Percentiles rank a stretch among this genome's conserved stretches.
These are phyloP conservation scores for Chaetodon trifascialis DNA, from an alignment of 2,113 vertebrate genomes.

Conservation along the genomic window DNA sequence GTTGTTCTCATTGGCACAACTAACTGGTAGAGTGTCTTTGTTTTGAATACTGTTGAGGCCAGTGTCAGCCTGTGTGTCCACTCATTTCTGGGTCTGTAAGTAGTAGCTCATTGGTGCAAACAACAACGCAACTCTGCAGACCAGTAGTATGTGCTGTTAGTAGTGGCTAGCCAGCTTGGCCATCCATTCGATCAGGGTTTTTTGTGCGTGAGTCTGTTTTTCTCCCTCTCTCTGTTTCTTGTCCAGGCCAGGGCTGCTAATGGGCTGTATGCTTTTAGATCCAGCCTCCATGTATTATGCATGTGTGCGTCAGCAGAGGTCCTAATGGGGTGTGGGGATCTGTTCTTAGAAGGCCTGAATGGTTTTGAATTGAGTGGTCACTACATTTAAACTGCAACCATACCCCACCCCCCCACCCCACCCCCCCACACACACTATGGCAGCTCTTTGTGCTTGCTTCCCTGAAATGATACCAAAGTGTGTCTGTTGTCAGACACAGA, in stretches of 20 bases:
- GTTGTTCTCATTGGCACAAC: background rate
- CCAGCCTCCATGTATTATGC: slow-evolving; percentile 84
- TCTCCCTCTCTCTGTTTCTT: slow-evolving; percentile 39
- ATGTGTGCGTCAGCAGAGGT: slow-evolving; percentile 78
- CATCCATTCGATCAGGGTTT: slow-evolving; percentile 30
- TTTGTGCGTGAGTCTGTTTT: slow-evolving; percentile 47
- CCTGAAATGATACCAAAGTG: slow-evolving; percentile 39
- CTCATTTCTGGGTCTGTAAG: slow-evolving; percentile 36
- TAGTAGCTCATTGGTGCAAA: slow-evolving; percentile 25
- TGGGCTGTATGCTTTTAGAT: slow-evolving; percentile 81
- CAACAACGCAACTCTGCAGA: slow-evolving; percentile 41
- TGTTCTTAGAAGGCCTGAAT: slow-evolving; percentile 79
- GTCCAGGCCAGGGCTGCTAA: slow-evolving; percentile 66
- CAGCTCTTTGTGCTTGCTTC: slow-evolving; percentile 38
- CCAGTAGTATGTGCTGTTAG: slow-evolving; percentile 44
- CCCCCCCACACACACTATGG: background rate
- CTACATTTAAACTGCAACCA: slow-evolving; percentile 68
- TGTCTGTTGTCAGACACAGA: slow-evolving; percentile 35
- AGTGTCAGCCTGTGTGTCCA: slow-evolving; percentile 12
- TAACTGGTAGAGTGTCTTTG: background rate
- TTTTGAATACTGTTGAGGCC: background rate
- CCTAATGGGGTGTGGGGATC: slow-evolving; percentile 79
- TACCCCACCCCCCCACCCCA: background rate
- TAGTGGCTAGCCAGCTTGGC: slow-evolving; percentile 36
- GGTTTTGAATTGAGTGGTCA: slow-evolving; percentile 73